phyloP scores from a whole-genome alignment of 1,140 invertebrate genomes.

The Oscheius sp. region DNA sequence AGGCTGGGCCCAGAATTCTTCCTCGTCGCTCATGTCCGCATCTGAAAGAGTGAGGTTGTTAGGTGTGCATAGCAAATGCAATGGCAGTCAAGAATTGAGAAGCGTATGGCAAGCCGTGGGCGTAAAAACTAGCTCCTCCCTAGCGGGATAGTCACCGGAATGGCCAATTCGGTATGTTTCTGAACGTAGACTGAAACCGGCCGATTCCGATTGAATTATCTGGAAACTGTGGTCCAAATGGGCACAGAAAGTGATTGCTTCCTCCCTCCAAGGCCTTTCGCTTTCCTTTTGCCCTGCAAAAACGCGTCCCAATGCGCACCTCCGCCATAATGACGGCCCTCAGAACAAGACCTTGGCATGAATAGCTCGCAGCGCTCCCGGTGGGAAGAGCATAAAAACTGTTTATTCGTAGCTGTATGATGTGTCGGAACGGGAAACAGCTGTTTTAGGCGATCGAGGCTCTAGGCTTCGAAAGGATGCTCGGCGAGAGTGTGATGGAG shows the following conservation, averaged over 20 bases:
- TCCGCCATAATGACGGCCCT: slow-evolving; percentile 4
- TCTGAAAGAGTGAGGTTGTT: background rate
- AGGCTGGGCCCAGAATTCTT: slow-evolving; percentile 4
- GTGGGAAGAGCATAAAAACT: no score
- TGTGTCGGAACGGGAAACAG: background rate
- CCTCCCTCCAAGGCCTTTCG: background rate
- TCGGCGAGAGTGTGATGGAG: background rate
- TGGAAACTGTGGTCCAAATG: slow-evolving; percentile 5
- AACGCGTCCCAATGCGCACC: background rate
- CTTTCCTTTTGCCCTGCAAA: background rate
- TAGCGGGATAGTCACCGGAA: background rate
- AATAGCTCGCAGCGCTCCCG: background rate
- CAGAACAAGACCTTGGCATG: slow-evolving; percentile 3
- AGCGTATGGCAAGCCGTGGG: background rate
- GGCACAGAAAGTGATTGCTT: background rate
- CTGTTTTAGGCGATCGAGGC: no score
- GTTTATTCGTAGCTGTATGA: no score
- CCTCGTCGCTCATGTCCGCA: background rate
- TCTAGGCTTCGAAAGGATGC: no score
- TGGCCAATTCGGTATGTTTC: background rate
- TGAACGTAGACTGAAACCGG: background rate
- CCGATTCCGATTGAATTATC: slow-evolving; percentile 7
- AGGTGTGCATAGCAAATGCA: background rate
- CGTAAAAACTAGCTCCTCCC: slow-evolving; percentile 4
- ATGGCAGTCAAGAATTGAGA: background rate